Evolutionary conservation across 2,888 invertebrate species (phyloP).

Genomic region (Microplitis deprimator): DNA sequence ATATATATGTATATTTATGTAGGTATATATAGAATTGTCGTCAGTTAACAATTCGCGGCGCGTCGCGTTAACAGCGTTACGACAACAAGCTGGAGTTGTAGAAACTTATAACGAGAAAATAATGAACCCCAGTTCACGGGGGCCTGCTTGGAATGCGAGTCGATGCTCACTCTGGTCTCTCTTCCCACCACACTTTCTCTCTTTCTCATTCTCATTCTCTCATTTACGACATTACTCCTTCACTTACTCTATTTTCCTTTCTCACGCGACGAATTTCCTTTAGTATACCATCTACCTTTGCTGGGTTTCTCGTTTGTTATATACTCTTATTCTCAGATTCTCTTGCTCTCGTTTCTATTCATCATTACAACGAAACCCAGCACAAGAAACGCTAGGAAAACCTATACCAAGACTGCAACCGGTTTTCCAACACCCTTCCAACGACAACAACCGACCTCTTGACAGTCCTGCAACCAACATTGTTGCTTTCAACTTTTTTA

Average conservation of each 20-base stretch:
- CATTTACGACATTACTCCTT: conserved; percentile 29
- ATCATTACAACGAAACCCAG: conserved; percentile 17
- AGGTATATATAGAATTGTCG: conserved; percentile 39
- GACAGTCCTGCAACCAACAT: conserved; percentile 29
- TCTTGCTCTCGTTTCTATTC: conserved; percentile 14
- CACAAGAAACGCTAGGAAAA: not conserved
- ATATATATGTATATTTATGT: not conserved
- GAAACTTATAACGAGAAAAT: conserved; percentile 71
- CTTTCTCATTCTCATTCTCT: conserved; percentile 33
- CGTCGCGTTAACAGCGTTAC: conserved; percentile 70
- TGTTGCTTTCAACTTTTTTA: conserved; percentile 13
- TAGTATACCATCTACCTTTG: conserved; percentile 26
- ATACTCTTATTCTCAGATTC: conserved; percentile 19
- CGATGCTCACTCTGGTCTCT: conserved; percentile 48
- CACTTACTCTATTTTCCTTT: conserved; percentile 24
- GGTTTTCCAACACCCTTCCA: conserved; percentile 23
- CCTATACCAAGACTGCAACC: not conserved
- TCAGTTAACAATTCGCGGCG: conserved; percentile 69
- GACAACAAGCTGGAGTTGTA: conserved; percentile 70
- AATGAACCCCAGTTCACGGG: conserved; percentile 68
- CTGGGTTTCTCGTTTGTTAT: not conserved
- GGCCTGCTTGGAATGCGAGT: conserved; percentile 69
- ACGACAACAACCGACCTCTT: conserved; percentile 26
- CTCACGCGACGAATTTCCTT: conserved; percentile 17
- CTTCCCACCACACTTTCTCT: conserved; percentile 28